Evolutionary conservation across 2,888 invertebrate species (phyloP), one percentile per base, ranked within the genome.

Genomic region (Penaeus monodon): DNA sequence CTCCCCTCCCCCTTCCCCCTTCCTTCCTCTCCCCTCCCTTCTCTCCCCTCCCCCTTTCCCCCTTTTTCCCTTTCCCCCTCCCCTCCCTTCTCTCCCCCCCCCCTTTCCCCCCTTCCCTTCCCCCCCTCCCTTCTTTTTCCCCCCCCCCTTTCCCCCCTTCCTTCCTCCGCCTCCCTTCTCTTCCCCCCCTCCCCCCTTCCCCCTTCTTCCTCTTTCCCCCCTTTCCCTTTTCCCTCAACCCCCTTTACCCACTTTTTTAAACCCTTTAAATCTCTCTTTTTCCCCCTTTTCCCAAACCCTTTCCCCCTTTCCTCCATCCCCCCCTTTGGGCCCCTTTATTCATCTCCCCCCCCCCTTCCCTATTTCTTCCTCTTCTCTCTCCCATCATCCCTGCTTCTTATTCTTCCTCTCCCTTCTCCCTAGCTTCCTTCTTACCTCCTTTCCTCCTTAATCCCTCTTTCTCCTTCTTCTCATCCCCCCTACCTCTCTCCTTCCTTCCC

Each of bases 301-400:
- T 94, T 88, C 92, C 92, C 93, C 92, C 94, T 91, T 91, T 91
- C 90, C 91, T 94, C 91, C 91, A n/a, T 94, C 92, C 89, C 95
- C 92, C 68, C 94, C 93, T 66, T 93, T 91, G n/a, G n/a, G n/a
- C 63, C 49, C 14, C 49, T 7, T 2, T 7, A 10, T 49, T 14
- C 1, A 4, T 44, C 44, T 44, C 44, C 8, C 44, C 8, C 33
- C 6, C 33, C 33, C 6, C 4, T 6, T 38, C 33, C 6, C 33
- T 6, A 3, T 38, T 38, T 33, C 33, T 3, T 33, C 33, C 3
- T 33, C 33, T 33, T 38, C 33, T 38, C 33, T 38, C 33, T 38
- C 6, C 33, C 4, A 49, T 44, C 79, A 38, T 38, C 44, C 49
- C 44, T 29, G 20, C 2, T 80, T 64, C 29, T 65, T 57, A 66